Conservation (phyloP, 2,113 vertebrate species). For the Hyla sarda region DNA sequence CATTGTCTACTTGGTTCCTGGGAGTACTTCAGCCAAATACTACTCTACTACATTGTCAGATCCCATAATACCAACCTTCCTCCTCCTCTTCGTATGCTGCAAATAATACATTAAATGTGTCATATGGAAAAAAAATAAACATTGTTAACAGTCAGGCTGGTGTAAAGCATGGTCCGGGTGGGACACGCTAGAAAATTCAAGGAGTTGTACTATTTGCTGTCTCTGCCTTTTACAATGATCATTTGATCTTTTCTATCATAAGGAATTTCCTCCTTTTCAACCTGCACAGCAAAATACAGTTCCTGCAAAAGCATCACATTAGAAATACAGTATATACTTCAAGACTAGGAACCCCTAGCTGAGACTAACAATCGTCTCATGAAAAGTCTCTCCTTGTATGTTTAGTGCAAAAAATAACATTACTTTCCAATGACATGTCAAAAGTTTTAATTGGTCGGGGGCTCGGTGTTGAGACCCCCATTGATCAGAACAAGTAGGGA, state of each 20-base stretch:
- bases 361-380: too few species aligned
- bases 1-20: not conserved
- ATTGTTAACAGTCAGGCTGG: not conserved
- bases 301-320: not conserved
- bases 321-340: too few species aligned
- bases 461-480: too few species aligned
- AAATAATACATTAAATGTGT: not conserved
- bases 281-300: not conserved
- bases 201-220: not conserved
- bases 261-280: slow-evolving; percentile 12
- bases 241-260: not conserved
- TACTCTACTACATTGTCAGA: not conserved
- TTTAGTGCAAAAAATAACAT: too few species aligned
- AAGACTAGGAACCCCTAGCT: not conserved
- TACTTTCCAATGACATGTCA: too few species aligned
- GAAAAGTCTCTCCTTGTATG: too few species aligned
- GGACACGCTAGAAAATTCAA: not conserved
- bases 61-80: not conserved
- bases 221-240: slow-evolving; percentile 3
- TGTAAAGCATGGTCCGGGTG: not conserved
- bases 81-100: not conserved
- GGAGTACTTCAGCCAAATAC: not conserved
- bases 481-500: too few species aligned
- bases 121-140: not conserved
- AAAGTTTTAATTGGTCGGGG: too few species aligned